phyloP scores from a whole-genome alignment of 2,888 invertebrate species.

The Drosophila limbata region DNA sequence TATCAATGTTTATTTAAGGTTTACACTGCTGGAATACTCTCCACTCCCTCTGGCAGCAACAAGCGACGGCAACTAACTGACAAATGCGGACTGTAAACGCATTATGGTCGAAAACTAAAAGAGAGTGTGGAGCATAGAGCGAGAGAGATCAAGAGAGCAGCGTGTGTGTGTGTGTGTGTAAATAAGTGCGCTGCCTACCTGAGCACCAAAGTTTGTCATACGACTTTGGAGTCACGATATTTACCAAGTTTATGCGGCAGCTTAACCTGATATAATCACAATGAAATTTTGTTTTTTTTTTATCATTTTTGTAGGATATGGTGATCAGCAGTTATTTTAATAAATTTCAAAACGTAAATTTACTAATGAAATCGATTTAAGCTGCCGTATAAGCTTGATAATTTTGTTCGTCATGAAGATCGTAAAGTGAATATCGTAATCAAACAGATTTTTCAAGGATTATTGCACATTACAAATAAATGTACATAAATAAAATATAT shows the following conservation, averaged over 20 bases:
- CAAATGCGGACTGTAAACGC: conserved; percentile 59
- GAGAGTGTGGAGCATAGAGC: conserved; percentile 3
- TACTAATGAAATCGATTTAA: neutral
- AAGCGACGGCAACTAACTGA: conserved; percentile 67
- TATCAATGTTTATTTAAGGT: conserved; percentile 42
- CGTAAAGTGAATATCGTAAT: conserved; percentile 19
- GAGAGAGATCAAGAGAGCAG: conserved; percentile 22
- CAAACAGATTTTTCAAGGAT: conserved; percentile 9
- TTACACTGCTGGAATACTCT: conserved; percentile 20
- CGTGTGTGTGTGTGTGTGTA: conserved; percentile 12
- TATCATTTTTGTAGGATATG: neutral
- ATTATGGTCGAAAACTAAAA: conserved; percentile 69
- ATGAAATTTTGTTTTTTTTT: too few relatives aligned
- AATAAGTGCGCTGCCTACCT: conserved; percentile 46
- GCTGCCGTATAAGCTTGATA: neutral
- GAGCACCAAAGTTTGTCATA: conserved; percentile 30
- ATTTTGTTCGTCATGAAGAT: conserved; percentile 32
- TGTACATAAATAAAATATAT: conserved; percentile 46
- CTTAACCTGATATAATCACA: neutral
- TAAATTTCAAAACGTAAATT: neutral
- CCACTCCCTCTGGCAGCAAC: conserved; percentile 42
- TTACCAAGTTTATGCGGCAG: neutral
- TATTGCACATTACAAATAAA: conserved; percentile 33
- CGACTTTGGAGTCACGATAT: neutral
- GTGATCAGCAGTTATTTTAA: neutral